Evolutionary conservation across 2,888 invertebrate species (phyloP).

Genomic region (Eupithecia centaureata): DNA sequence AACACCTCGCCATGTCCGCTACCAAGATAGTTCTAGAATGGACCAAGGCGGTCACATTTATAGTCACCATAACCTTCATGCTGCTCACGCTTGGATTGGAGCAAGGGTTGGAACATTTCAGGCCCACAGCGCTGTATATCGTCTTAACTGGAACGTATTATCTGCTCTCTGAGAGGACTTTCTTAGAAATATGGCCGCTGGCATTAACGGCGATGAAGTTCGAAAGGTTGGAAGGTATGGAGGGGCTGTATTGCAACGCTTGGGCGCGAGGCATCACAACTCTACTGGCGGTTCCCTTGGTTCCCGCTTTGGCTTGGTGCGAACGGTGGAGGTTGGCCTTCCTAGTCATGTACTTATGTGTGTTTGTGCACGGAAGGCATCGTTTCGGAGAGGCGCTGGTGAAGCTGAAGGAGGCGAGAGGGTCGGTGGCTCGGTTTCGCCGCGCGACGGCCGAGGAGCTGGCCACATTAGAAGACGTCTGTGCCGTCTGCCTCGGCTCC

Average conservation of each 20-base stretch:
- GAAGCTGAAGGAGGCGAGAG: slow-evolving; percentile 84
- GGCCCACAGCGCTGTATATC: slow-evolving; percentile 87
- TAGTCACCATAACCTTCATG: slow-evolving; percentile 90
- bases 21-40: slow-evolving; percentile 92
- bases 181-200: slow-evolving; percentile 86
- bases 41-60: slow-evolving; percentile 92
- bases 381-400: slow-evolving; percentile 82
- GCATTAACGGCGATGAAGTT: slow-evolving; percentile 84
- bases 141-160: slow-evolving; percentile 88
- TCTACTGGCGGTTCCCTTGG: slow-evolving; percentile 81
- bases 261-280: slow-evolving; percentile 85
- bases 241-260: slow-evolving; percentile 87
- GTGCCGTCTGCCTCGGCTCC: slow-evolving; percentile 89
- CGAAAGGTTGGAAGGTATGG: slow-evolving; percentile 88
- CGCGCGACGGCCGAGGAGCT: slow-evolving; percentile 87
- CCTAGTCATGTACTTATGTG: slow-evolving; percentile 86
- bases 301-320: slow-evolving; percentile 81
- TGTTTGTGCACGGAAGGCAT: slow-evolving; percentile 87
- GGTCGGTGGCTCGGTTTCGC: slow-evolving; percentile 85
- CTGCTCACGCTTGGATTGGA: slow-evolving; percentile 89
- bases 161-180: slow-evolving; percentile 88
- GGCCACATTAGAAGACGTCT: slow-evolving; percentile 88
- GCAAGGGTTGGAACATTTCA: slow-evolving; percentile 89
- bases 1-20: slow-evolving; percentile 91
- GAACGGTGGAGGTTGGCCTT: slow-evolving; percentile 85